Evolutionary conservation across 1,140 invertebrate species (phyloP).

Genomic region (Cephus cinctus): DNA sequence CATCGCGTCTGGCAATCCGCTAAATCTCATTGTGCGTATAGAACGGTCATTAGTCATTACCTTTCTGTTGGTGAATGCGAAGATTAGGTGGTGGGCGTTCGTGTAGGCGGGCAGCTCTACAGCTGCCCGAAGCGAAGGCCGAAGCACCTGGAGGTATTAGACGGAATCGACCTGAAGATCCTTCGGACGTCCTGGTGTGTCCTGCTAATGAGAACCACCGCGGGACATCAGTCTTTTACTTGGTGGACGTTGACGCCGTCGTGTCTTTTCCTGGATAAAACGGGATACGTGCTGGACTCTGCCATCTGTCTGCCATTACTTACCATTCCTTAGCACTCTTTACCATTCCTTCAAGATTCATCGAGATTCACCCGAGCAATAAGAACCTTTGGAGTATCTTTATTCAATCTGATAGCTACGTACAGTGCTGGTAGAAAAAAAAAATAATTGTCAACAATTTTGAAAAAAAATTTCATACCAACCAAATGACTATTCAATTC

Average conservation of each 20-base stretch:
- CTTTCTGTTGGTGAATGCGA: constrained; percentile 33
- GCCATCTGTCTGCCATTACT: no score
- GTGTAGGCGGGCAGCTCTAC: constrained; percentile 21
- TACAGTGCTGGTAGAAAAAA: no score
- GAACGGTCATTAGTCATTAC: constrained; percentile 41
- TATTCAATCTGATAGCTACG: no score
- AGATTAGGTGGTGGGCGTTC: constrained; percentile 34
- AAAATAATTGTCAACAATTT: no score
- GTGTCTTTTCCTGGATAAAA: constrained; percentile 13
- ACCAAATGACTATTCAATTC: no score
- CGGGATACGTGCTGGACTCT: no score
- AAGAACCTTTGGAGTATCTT: no score
- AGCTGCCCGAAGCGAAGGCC: background rate
- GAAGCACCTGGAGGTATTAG: constrained; percentile 38
- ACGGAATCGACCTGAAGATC: constrained; percentile 8
- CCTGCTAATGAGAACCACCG: constrained; percentile 38
- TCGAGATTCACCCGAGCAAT: no score
- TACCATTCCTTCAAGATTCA: no score
- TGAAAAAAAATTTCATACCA: no score
- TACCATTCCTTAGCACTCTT: no score
- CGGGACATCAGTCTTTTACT: constrained; percentile 34
- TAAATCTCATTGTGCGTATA: constrained; percentile 30
- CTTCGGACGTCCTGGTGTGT: constrained; percentile 24
- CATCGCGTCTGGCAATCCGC: background rate
- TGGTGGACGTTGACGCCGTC: constrained; percentile 28